Base-by-base conservation (phyloP, 1,140 invertebrate species). In the Harpegnathos saltator region DNA sequence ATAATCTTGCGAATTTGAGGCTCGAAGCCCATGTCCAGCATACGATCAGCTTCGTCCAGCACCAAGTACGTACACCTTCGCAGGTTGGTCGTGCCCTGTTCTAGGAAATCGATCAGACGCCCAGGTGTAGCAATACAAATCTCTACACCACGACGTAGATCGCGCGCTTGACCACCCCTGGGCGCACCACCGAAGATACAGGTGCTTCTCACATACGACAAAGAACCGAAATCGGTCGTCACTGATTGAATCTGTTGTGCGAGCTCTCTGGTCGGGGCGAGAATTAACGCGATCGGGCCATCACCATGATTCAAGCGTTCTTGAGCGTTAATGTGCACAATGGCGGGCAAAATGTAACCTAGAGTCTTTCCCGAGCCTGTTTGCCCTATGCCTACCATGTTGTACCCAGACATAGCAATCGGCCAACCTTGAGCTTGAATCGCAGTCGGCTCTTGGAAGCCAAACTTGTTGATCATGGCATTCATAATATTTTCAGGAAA, bases 1-100 rank as follows among this genome's bases (percentile, higher is more conserved):
- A 99, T 97, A 84, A 99, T 99, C 93, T 99, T 99, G 54, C 99
- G 95, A 91, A 99, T 99, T 94, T 99, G 99, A 0, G 99, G 99
- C 93, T 99, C 99, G 93, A 99, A 99, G 69, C 99, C 99, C 99
- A 99, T 99, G 93, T 98, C 97, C 33, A 97, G 92, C 97, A 98
- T 98, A 61, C 97, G 94, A 91, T 98, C 97, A 50, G 97, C 99
- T 94, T 99, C 99, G 94, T 99, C 99, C 62, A 99, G 94, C 0
- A 99, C 99, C 24, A 99, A 95, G 93, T 99, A 99, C 50, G 98
- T 99, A 93, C 98, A 98, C 69, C 98, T 96, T 48, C 96, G 95
- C 69, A 99, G 93, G 92, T 98, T 99, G 0, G 98, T 99, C 24
- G 97, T 98, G 1, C 94, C 97, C 87, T 97, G 96, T 93, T 99